Conservation (phyloP, 2,888 invertebrate species). For the Scaptomyza caliginosa region DNA sequence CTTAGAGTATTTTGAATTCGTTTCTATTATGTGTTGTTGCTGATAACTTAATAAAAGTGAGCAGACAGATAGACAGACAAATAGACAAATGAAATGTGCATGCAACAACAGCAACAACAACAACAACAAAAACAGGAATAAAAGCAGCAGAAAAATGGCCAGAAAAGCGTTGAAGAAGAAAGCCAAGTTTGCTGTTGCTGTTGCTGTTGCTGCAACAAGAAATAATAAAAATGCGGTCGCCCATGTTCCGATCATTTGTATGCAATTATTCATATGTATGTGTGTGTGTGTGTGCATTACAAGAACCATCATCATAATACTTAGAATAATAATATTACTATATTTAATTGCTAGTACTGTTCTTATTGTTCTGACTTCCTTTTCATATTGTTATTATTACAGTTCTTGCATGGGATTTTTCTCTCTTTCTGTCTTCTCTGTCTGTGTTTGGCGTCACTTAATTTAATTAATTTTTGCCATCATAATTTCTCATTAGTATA, state of each 20-base stretch:
- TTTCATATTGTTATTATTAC: constrained; percentile 36
- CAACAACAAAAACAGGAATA: constrained; percentile 15
- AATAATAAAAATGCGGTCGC: constrained; percentile 36
- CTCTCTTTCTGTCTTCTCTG: not conserved
- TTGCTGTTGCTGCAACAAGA: not conserved
- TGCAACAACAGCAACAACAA: constrained; percentile 28
- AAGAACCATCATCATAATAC: constrained; percentile 7
- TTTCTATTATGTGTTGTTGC: not conserved
- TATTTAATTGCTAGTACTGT: constrained; percentile 14
- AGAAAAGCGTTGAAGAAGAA: constrained; percentile 1
- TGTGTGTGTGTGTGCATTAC: not conserved
- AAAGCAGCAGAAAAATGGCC: constrained; percentile 34
- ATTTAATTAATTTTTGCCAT: constrained; percentile 64
- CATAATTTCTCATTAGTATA: constrained; percentile 64
- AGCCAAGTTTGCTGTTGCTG: not conserved
- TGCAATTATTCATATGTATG: not conserved
- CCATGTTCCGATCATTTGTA: constrained; percentile 21
- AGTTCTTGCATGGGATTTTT: constrained; percentile 31
- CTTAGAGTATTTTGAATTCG: not conserved
- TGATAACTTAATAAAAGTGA: constrained; percentile 15
- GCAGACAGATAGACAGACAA: constrained; percentile 4
- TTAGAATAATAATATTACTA: constrained; percentile 31
- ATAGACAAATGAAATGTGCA: constrained; percentile 22
- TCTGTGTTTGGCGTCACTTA: constrained; percentile 43
- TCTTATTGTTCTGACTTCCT: constrained; percentile 28